Percentiles rank a stretch among this genome's conserved stretches.
These are phyloP conservation scores for Himalopsyche anomala DNA, from an alignment of 2,888 invertebrate genomes.

Conservation along the genomic window DNA sequence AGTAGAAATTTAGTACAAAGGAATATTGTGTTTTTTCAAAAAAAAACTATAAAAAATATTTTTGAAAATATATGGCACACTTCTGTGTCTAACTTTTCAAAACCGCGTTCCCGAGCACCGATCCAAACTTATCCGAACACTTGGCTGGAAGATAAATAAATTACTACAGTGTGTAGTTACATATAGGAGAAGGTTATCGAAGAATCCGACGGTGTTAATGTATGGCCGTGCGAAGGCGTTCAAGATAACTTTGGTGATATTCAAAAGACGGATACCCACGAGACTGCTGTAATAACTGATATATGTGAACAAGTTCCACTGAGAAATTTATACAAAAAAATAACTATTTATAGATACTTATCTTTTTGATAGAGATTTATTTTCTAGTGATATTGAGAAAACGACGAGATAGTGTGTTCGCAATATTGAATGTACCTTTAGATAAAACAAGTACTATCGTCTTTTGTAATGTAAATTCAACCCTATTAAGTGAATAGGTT, in stretches of 20 bases:
- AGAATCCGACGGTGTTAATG: slow-evolving; percentile 45
- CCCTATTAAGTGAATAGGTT: too few species aligned
- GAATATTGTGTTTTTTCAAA: too few species aligned
- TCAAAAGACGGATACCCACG: slow-evolving; percentile 41
- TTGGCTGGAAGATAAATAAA: slow-evolving; percentile 12
- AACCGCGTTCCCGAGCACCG: neutral
- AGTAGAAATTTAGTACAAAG: too few species aligned
- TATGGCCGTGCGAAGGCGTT: slow-evolving; percentile 39
- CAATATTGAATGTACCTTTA: neutral
- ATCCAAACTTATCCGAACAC: neutral
- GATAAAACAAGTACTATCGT: too few species aligned
- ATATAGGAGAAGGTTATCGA: slow-evolving; percentile 39
- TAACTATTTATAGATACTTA: neutral
- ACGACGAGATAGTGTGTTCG: neutral
- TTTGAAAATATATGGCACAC: neutral
- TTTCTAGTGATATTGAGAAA: neutral
- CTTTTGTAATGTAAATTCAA: too few species aligned
- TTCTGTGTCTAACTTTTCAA: neutral
- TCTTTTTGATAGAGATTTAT: slow-evolving; percentile 27
- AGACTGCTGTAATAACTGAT: slow-evolving; percentile 41
- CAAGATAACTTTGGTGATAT: slow-evolving; percentile 39
- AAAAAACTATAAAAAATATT: too few species aligned
- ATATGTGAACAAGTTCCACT: slow-evolving; percentile 45
- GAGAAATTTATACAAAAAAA: slow-evolving; percentile 6
- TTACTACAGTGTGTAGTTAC: slow-evolving; percentile 15